These are phyloP conservation scores for Aurelia sp. DNA, from an alignment of 30 jellyfish, hydroid and myxozoan species.

Conservation along the genomic window DNA sequence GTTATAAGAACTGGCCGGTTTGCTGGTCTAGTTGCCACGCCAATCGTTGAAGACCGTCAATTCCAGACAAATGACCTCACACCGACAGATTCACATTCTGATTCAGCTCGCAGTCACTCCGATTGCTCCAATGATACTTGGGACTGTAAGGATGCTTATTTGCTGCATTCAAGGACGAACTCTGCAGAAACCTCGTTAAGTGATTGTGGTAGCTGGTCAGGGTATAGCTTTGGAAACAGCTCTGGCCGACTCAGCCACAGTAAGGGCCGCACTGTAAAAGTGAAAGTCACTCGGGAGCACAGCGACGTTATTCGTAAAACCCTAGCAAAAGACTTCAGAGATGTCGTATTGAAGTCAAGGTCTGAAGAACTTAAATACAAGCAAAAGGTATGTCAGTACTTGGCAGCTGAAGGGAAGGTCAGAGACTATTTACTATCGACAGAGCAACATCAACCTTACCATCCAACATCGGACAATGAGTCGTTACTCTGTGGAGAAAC, in stretches of 20 bases:
- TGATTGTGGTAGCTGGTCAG: constrained; percentile 74
- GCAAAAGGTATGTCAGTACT: constrained; percentile 49
- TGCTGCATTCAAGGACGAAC: constrained; percentile 59
- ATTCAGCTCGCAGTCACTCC: constrained; percentile 66
- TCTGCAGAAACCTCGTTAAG: constrained; percentile 57
- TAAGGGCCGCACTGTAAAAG: background rate
- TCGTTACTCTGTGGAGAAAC: constrained; percentile 35
- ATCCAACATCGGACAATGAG: constrained; percentile 44
- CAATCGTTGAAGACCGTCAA: constrained; percentile 13
- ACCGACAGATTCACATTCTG: constrained; percentile 48
- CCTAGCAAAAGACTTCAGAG: constrained; percentile 66
- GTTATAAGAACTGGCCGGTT: constrained; percentile 47
- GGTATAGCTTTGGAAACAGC: constrained; percentile 36
- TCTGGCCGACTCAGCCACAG: constrained; percentile 11
- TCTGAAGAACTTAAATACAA: constrained; percentile 62
- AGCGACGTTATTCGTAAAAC: constrained; percentile 57
- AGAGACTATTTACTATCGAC: constrained; percentile 63
- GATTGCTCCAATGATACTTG: constrained; percentile 76
- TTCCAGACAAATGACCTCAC: too few relatives aligned
- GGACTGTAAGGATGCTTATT: constrained; percentile 63
- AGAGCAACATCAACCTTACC: constrained; percentile 53
- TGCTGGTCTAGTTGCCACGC: constrained; percentile 52
- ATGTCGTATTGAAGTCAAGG: constrained; percentile 50
- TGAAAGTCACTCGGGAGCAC: constrained; percentile 15
- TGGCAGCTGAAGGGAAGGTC: constrained; percentile 62